A percentile compares a stretch with the other conserved stretches of the same genome.
Evolutionary conservation across 2,888 invertebrate genomes (phyloP).

Genomic region (Andrena dorsata): DNA sequence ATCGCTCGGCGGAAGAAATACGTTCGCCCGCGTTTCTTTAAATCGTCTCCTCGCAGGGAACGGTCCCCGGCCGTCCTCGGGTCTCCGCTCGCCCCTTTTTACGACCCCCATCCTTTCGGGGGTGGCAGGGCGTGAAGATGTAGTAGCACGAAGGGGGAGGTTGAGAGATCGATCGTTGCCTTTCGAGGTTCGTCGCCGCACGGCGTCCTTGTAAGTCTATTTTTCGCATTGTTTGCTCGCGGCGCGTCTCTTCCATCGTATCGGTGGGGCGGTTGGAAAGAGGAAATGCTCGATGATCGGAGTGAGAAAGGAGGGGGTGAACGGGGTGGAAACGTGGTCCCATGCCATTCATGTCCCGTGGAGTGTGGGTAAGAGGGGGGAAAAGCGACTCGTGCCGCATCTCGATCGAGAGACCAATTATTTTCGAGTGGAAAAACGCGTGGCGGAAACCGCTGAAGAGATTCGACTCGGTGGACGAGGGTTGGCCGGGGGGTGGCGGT

Average conservation of each 20-base stretch:
- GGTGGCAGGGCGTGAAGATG: not conserved
- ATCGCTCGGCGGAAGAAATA: not conserved
- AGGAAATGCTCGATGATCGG: not conserved
- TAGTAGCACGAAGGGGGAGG: not conserved
- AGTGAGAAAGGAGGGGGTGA: not conserved
- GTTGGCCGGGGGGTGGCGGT: not conserved
- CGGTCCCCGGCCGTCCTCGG: not conserved
- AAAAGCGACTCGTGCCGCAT: slow-evolving; percentile 40
- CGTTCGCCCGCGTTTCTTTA: slow-evolving; percentile 1
- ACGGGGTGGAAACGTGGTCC: slow-evolving; percentile 1
- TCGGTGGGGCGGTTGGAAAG: not conserved
- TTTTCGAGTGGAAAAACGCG: slow-evolving; percentile 57
- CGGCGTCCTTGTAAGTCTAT: slow-evolving; percentile 67
- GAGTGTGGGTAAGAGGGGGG: not conserved
- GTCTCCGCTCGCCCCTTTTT: not conserved
- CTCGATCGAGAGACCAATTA: slow-evolving; percentile 61
- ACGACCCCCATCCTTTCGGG: not conserved
- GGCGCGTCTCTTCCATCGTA: slow-evolving; percentile 27
- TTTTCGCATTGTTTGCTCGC: slow-evolving; percentile 71
- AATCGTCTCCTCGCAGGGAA: not conserved
- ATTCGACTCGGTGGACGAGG: slow-evolving; percentile 26
- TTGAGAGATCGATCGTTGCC: slow-evolving; percentile 67
- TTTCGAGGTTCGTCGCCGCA: slow-evolving; percentile 63
- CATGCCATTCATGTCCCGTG: not conserved
- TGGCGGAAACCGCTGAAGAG: slow-evolving; percentile 27